These are phyloP conservation scores for Pseudococcus longispinus DNA, from an alignment of 2,888 invertebrate genomes.

Conservation along the genomic window DNA sequence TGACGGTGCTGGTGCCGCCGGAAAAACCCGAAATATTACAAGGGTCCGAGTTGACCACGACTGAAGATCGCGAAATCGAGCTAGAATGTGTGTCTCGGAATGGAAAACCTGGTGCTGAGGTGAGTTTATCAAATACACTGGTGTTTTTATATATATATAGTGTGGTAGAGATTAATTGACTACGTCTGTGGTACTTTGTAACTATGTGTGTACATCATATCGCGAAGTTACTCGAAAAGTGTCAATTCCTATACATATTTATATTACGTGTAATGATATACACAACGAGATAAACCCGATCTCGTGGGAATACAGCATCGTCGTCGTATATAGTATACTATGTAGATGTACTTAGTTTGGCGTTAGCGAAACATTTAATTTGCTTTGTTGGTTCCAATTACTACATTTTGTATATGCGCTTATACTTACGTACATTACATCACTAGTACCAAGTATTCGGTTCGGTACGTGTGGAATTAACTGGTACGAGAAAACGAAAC, in stretches of 20 bases:
- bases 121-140: constrained; percentile 62
- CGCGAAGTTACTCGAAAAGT: neutral
- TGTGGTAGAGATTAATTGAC: too few relatives aligned
- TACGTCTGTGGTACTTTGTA: neutral
- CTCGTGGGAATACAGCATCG: neutral
- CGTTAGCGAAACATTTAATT: neutral
- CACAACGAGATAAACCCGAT: neutral
- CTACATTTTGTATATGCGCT: neutral
- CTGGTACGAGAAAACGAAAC: neutral
- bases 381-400: neutral
- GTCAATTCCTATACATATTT: neutral
- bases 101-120: constrained; percentile 94
- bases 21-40: constrained; percentile 88
- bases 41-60: constrained; percentile 83
- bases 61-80: constrained; percentile 88
- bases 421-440: neutral
- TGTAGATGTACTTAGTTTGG: neutral
- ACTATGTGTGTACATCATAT: neutral
- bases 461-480: neutral
- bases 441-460: neutral
- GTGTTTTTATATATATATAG: neutral
- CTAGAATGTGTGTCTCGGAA: constrained; percentile 89
- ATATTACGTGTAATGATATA: neutral
- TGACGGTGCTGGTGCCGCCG: constrained; percentile 89
- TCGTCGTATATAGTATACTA: neutral